phyloP scores from a whole-genome alignment of 2,113 vertebrate genomes.

The Mionectes macconnelli region DNA sequence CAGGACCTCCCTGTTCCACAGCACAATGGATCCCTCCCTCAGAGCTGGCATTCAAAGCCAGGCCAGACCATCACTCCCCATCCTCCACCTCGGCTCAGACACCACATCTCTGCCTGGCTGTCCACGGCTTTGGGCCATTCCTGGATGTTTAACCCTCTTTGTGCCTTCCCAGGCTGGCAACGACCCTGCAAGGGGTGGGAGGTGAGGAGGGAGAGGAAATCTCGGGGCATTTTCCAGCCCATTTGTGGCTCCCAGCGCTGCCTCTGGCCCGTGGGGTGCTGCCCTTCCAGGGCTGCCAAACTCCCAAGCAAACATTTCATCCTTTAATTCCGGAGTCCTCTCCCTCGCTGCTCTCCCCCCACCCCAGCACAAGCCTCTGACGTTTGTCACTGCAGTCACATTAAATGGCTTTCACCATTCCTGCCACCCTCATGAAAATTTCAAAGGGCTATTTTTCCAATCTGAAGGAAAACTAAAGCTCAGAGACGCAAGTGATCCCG shows the following conservation, averaged over 20 bases:
- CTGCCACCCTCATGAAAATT: background rate
- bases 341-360: background rate
- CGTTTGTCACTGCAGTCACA: background rate
- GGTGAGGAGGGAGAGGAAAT: background rate
- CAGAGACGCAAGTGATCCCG: background rate
- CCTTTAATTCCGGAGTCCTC: background rate
- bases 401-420: background rate
- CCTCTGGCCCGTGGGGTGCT: background rate
- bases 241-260: background rate
- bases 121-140: background rate
- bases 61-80: background rate
- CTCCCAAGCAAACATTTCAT: background rate
- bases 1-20: background rate
- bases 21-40: rapidly evolving
- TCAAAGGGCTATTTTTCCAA: background rate
- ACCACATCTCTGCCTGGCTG: rapidly evolving
- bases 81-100: background rate
- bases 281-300: background rate
- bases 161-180: background rate
- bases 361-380: rapidly evolving
- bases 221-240: rapidly evolving
- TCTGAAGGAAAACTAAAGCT: background rate
- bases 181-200: background rate
- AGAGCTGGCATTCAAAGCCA: background rate
- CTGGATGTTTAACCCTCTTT: background rate